Conservation (phyloP, 2,888 invertebrate genomes). For the Helleia helle region DNA sequence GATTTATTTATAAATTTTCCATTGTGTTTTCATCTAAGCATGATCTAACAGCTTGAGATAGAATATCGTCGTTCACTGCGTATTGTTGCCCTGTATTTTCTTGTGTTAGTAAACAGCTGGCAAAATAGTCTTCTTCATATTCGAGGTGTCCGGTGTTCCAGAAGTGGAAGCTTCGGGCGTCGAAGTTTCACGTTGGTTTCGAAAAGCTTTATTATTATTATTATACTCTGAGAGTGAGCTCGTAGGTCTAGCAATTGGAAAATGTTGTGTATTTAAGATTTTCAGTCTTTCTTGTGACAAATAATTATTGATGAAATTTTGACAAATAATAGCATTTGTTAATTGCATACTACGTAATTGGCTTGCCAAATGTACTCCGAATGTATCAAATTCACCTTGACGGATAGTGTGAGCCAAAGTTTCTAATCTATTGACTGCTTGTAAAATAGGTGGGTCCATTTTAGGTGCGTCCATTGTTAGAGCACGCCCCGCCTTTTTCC, state of each 20-base stretch:
- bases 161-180: slow-evolving; percentile 24
- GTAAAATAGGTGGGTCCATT: slow-evolving; percentile 25
- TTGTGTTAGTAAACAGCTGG: slow-evolving; percentile 15
- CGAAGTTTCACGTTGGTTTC: slow-evolving; percentile 23
- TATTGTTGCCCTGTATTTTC: too few species aligned
- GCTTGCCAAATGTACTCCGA: slow-evolving; percentile 26
- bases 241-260: slow-evolving; percentile 24
- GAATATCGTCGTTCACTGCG: too few species aligned
- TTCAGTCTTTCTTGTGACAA: slow-evolving; percentile 21
- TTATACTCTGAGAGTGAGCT: too few species aligned
- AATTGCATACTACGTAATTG: slow-evolving; percentile 28
- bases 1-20: too few species aligned
- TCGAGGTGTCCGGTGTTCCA: slow-evolving; percentile 30
- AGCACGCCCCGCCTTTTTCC: slow-evolving; percentile 23
- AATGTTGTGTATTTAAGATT: slow-evolving; percentile 24
- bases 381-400: slow-evolving; percentile 28
- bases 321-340: slow-evolving; percentile 23
- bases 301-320: slow-evolving; percentile 29
- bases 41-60: too few species aligned
- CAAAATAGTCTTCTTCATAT: slow-evolving; percentile 32
- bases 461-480: slow-evolving; percentile 22
- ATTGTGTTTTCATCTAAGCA: too few species aligned
- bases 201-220: slow-evolving; percentile 27
- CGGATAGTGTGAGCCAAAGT: slow-evolving; percentile 17
- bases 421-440: slow-evolving; percentile 18